Conservation (phyloP, 2,888 invertebrate genomes). For the Andrena haemorrhoa region DNA sequence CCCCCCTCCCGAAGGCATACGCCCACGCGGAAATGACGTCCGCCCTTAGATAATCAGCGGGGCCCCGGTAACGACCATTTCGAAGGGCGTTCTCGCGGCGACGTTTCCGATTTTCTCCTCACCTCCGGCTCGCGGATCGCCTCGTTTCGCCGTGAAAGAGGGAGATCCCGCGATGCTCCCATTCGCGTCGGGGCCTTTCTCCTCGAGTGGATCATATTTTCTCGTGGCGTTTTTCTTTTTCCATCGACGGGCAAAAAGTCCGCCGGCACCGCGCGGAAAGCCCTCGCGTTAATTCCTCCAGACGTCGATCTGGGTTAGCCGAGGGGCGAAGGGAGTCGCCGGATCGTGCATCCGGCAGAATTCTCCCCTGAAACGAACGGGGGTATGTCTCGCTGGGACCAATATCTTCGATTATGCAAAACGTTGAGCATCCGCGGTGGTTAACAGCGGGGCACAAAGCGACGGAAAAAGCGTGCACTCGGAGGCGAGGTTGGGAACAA, state of each 20-base stretch:
- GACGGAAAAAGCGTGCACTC: neutral
- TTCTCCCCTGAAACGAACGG: neutral
- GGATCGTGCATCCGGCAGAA: conserved; percentile 33
- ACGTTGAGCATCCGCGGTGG: neutral
- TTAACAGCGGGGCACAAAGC: neutral
- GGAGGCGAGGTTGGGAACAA: neutral
- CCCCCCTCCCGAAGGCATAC: conserved; percentile 75
- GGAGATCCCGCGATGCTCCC: conserved; percentile 3
- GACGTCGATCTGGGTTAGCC: neutral
- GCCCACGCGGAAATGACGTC: conserved; percentile 83
- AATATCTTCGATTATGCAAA: neutral
- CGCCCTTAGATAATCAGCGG: conserved; percentile 75
- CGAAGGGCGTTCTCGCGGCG: conserved; percentile 63
- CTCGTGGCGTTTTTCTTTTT: neutral
- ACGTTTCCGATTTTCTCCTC: conserved; percentile 67
- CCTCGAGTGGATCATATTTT: conserved; percentile 11
- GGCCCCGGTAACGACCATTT: conserved; percentile 69
- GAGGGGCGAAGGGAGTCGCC: conserved; percentile 14
- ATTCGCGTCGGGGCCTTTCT: conserved; percentile 5
- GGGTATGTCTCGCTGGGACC: neutral
- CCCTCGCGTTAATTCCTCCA: conserved; percentile 41
- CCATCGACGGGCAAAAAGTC: neutral
- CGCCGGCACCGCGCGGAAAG: neutral
- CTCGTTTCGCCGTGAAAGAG: neutral
- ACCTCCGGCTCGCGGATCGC: conserved; percentile 30